Conservation (phyloP, 2,113 vertebrate genomes). For the Festucalex cinctus region DNA sequence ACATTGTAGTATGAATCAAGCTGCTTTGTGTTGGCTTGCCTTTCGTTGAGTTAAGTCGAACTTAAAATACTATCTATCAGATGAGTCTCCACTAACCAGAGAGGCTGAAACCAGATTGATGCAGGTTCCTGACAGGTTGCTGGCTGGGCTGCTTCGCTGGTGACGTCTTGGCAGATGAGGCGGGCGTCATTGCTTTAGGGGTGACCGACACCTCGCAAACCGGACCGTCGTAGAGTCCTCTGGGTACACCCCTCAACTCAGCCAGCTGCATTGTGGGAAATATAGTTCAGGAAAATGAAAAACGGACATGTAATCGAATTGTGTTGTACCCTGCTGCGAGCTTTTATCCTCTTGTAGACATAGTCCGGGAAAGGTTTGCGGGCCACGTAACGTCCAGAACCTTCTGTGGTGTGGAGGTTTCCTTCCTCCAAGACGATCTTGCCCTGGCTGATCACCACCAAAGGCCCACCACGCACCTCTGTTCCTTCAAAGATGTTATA, state of each 20-base stretch:
- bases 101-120: slow-evolving; percentile 98
- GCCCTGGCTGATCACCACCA: slow-evolving; percentile 98
- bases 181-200: slow-evolving; percentile 88
- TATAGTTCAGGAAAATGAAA: neutral
- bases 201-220: slow-evolving; percentile 94
- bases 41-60: neutral
- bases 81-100: slow-evolving; percentile 75
- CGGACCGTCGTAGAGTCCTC: slow-evolving; percentile 92
- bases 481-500: slow-evolving; percentile 98
- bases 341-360: slow-evolving; percentile 98
- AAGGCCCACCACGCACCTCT: slow-evolving; percentile 88
- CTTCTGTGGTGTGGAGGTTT: slow-evolving; percentile 86
- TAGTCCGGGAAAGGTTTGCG: slow-evolving; percentile 96
- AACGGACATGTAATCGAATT: neutral
- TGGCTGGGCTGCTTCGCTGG: slow-evolving; percentile 90
- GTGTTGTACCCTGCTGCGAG: slow-evolving; percentile 87
- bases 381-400: slow-evolving; percentile 85
- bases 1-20: too few relatives aligned
- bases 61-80: neutral
- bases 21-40: neutral
- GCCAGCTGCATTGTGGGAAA: slow-evolving; percentile 79
- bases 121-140: slow-evolving; percentile 88
- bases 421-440: slow-evolving; percentile 96
- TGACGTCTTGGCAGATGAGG: slow-evolving; percentile 92
- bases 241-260: slow-evolving; percentile 89